Evolutionary conservation across 2,113 vertebrate species (phyloP), one percentile per base, ranked within the genome.

Genomic region (Osmerus mordax): DNA sequence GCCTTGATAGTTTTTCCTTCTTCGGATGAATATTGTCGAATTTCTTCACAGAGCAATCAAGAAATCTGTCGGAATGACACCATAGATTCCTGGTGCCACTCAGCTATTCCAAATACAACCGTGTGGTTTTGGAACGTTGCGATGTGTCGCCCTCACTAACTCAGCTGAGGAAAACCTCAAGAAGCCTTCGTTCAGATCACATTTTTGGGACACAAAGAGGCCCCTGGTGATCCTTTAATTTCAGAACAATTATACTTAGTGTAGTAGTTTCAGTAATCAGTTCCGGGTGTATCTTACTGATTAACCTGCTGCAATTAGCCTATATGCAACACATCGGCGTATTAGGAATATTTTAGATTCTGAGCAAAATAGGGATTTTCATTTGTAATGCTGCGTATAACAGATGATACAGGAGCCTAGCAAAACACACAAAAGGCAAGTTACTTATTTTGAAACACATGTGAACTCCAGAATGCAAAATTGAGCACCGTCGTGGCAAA

Each of bases 41-140:
- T 88, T 85, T 87, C 90, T 84, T 62, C 86, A 93, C 91, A 86
- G 85, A 80, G 61, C 86, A 82, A 81, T 87, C 83, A 71, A 90
- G 85, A 93, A 90, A 93, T 90, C 91, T 92, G 91, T 91, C 88
- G 78, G 87, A 88, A 85, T 76, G 79, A 70, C 83, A 75, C 81
- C 70, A 79, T 75, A 78, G 84, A 82, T 83, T 67, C 79, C 15
- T n/a, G 71, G 74, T 80, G 79, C 78, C 83, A 0, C 70, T 83
- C 70, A 73, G 73, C 75, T 77, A 71, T 74, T 75, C 75, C 62
- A 74, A 71, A 66, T 58, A 70, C 69, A 56, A 66, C 65, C 70
- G 67, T 72, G 25, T 67, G 65, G 55, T 82, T 77, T 84, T 67
- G 73, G 62, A 76, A 78, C 73, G 63, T 73, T 70, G 36, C 63